A percentile compares a stretch with the other conserved stretches of the same genome.
phyloP scores from a whole-genome alignment of 2,888 invertebrate species.

The Boloria euphrosyne region DNA sequence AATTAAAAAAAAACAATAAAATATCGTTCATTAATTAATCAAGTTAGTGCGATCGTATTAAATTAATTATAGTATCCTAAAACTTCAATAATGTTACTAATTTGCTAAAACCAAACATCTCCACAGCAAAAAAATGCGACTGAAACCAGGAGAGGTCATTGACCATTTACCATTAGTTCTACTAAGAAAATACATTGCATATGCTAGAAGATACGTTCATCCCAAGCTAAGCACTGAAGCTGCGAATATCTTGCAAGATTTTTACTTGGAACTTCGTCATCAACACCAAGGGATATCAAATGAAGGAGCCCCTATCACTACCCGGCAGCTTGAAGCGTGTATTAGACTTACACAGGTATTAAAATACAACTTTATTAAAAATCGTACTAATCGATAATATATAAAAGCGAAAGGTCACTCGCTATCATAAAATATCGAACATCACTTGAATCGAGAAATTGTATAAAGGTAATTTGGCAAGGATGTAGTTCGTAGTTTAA shows the following conservation, averaged over 20 bases:
- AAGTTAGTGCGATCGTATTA: too few species aligned
- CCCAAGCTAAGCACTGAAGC: constrained; percentile 90
- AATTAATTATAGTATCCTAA: neutral
- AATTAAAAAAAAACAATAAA: too few species aligned
- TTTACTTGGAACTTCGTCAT: constrained; percentile 90
- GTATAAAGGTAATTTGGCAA: too few species aligned
- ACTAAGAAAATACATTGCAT: constrained; percentile 95
- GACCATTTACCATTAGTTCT: constrained; percentile 89
- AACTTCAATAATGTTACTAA: neutral
- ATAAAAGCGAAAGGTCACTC: too few species aligned
- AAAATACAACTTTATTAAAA: neutral
- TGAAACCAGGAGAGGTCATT: constrained; percentile 82
- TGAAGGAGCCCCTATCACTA: constrained; percentile 89
- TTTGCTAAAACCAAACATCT: neutral
- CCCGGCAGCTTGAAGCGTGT: constrained; percentile 93
- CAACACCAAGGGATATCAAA: constrained; percentile 84
- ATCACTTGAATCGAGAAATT: too few species aligned
- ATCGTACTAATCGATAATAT: too few species aligned
- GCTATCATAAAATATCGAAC: too few species aligned
- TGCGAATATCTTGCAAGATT: constrained; percentile 86
- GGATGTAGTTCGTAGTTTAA: too few species aligned
- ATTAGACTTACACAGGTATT: constrained; percentile 89
- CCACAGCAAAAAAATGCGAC: constrained; percentile 81
- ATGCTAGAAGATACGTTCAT: constrained; percentile 93
- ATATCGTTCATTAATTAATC: too few species aligned